These are phyloP conservation scores for Catajapyx aquilonaris DNA, from an alignment of 1,140 invertebrate genomes.

Conservation along the genomic window DNA sequence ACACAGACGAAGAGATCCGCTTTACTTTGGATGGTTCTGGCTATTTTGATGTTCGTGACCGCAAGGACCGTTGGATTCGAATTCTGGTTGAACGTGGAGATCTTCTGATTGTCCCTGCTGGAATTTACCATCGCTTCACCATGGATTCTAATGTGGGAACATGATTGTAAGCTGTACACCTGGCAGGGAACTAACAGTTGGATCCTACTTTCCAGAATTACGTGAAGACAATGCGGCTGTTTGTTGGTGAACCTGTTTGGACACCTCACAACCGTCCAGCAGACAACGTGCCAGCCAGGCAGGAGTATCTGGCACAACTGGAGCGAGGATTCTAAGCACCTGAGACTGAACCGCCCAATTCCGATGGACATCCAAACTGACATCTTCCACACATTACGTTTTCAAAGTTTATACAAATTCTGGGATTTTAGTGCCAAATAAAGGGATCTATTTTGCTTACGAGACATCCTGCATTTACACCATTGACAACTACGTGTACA, in stretches of 20 bases:
- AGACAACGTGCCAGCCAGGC: slow-evolving; percentile 59
- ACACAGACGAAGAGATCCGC: slow-evolving; percentile 94
- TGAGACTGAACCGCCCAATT: too few species aligned
- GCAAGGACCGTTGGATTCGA: slow-evolving; percentile 78
- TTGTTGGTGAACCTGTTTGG: slow-evolving; percentile 86
- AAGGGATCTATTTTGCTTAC: too few species aligned
- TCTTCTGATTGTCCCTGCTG: slow-evolving; percentile 80
- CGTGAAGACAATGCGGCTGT: slow-evolving; percentile 65
- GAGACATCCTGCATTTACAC: too few species aligned
- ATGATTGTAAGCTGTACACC: background rate
- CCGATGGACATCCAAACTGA: too few species aligned
- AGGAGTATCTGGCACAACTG: slow-evolving; percentile 42
- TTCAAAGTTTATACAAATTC: too few species aligned
- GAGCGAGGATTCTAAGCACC: slow-evolving; percentile 35
- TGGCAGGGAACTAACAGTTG: too few species aligned
- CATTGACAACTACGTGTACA: too few species aligned
- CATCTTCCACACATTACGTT: too few species aligned
- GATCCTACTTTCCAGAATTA: slow-evolving; percentile 53
- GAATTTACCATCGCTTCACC: slow-evolving; percentile 95
- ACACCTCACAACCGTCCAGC: slow-evolving; percentile 67
- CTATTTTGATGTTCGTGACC: slow-evolving; percentile 90
- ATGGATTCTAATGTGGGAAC: slow-evolving; percentile 51
- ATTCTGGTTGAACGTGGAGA: slow-evolving; percentile 69
- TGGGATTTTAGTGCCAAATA: too few species aligned
- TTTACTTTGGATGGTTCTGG: slow-evolving; percentile 66